Evolutionary conservation across 2,888 invertebrate genomes (phyloP).

Genomic region (Plagodis dolabraria): DNA sequence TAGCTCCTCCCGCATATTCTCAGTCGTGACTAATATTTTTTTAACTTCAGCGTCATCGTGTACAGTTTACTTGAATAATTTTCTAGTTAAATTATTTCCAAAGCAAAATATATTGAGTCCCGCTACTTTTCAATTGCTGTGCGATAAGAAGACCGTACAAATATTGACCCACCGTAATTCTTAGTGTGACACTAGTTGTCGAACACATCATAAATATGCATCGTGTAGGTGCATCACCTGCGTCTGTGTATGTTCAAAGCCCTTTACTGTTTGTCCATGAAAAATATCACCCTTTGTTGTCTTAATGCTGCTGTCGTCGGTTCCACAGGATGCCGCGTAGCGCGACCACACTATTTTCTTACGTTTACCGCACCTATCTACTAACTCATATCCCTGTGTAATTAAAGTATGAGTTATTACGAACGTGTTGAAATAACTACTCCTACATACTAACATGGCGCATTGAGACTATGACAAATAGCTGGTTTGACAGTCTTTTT

Average conservation of each 20-base stretch:
- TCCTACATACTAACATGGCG: conserved; percentile 1
- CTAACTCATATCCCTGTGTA: conserved; percentile 17
- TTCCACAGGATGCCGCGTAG: conserved; percentile 41
- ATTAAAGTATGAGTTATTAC: conserved; percentile 21
- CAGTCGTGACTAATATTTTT: conserved; percentile 44
- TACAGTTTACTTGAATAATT: conserved; percentile 22
- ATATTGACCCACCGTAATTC: conserved; percentile 69
- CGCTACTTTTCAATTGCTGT: conserved; percentile 24
- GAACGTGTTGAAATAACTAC: conserved; percentile 18
- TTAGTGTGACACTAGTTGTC: conserved; percentile 71
- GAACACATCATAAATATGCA: conserved; percentile 81
- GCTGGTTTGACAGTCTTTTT: background rate
- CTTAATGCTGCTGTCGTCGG: conserved; percentile 65
- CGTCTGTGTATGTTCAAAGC: conserved; percentile 67
- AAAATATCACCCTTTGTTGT: conserved; percentile 78
- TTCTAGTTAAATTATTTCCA: conserved; percentile 21
- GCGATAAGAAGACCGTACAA: conserved; percentile 60
- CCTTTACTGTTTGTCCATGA: conserved; percentile 75
- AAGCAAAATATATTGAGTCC: conserved; percentile 15
- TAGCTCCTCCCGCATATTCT: conserved; percentile 35
- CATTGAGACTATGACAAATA: conserved; percentile 15
- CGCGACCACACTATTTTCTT: conserved; percentile 42
- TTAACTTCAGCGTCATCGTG: conserved; percentile 9
- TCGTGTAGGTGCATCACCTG: conserved; percentile 70
- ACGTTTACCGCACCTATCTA: conserved; percentile 20